Evolutionary conservation across 37 sponge, comb jelly and placozoan genomes (phyloP), one percentile per base, ranked within the genome.

Genomic region (Beroe ovata): DNA sequence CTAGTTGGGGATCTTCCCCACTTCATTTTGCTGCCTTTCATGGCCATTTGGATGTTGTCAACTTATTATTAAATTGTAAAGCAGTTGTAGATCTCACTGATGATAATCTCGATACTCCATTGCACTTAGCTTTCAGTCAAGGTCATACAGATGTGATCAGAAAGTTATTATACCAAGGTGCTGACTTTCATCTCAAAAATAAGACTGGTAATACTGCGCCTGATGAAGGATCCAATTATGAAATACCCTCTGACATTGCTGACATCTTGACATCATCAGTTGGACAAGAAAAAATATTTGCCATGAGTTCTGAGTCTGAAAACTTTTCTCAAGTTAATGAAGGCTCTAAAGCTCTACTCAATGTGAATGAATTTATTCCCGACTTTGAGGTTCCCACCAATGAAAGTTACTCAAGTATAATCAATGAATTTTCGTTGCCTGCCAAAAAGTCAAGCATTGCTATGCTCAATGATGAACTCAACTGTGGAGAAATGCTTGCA

Each of bases 381-480:
- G 84, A 77, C 25, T 77, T 77, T 77, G 84, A 77, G 0, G 84
- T 77, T 40, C 84, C 84, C 21, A 77, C 84, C 0, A 77, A 77
- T 41, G 84, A 77, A 77, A 77, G 84, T 36, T 77, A 42, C 41
- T 42, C 84, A 6, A 77, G 84, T 77, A 39, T 77, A 6, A 77
- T 77, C 6, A 36, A 77, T 40, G 47, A 77, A 35, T 42, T 77
- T 26, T 77, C 84, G 21, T 23, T 77, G 0, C 84, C 42, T 22
- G 84, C 22, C 33, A 40, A 25, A 33, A 35, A 34, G 32, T 62
- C 63, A 26, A 20, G 6, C 20, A 62, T 62, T 20, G 8, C 63
- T n/a, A 4, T 23, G 4, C 4, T 20, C 22, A 26, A 62, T 62
- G 63, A 62, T 26, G 20, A 62, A 25, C 29, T 62, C 21, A 16